Evolutionary conservation across 2,113 vertebrate genomes (phyloP).

Genomic region (Crotophaga sulcirostris): DNA sequence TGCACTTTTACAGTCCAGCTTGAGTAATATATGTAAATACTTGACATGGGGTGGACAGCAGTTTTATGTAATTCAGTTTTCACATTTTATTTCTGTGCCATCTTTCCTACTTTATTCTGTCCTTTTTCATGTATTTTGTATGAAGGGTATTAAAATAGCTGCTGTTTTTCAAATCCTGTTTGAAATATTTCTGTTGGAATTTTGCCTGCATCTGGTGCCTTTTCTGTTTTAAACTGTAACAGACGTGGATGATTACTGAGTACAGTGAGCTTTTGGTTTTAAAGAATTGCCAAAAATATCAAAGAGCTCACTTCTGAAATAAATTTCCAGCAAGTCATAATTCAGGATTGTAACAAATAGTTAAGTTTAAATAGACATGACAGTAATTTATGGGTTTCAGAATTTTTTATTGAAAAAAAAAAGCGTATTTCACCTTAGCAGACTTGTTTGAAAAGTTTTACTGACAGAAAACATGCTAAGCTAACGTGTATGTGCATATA

Average conservation of each 20-base stretch:
- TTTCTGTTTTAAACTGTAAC: not conserved
- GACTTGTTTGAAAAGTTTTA: not conserved
- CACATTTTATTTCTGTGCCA: not conserved
- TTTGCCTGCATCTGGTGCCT: not conserved
- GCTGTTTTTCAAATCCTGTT: not conserved
- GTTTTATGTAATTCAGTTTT: not conserved
- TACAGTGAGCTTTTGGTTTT: not conserved
- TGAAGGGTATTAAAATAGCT: not conserved
- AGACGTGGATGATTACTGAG: not conserved
- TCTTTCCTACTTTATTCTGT: not conserved
- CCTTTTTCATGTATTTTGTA: not conserved
- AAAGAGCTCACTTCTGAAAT: not conserved
- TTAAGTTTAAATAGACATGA: not conserved
- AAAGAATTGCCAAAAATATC: not conserved
- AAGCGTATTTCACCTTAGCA: not conserved
- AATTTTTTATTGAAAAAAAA: not conserved
- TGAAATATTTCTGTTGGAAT: not conserved
- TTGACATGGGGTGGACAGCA: not conserved
- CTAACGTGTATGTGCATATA: not conserved
- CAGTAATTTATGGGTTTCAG: not conserved
- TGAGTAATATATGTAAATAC: not conserved
- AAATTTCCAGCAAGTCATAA: not conserved
- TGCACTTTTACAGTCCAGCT: not conserved
- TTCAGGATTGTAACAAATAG: not conserved
- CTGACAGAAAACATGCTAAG: not conserved